Conservation (phyloP, 2,113 vertebrate genomes). For the Channa argus region DNA sequence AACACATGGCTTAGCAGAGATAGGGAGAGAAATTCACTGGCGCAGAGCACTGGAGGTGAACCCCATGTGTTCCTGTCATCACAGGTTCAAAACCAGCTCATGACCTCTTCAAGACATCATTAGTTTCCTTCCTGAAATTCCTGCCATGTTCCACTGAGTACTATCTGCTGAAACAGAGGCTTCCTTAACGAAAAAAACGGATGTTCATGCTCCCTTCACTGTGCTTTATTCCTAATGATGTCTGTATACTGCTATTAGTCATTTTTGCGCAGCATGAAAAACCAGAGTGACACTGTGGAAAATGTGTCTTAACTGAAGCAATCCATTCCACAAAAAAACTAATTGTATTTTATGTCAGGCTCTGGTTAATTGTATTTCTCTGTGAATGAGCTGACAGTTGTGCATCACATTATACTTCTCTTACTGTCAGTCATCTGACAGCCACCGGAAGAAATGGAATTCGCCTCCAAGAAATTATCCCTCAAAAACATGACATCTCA, state of each 20-base stretch:
- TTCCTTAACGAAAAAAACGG: constrained; percentile 49
- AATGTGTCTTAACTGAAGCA: constrained; percentile 7
- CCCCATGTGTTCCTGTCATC: constrained; percentile 75
- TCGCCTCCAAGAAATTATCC: constrained; percentile 18
- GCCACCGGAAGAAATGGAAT: not conserved
- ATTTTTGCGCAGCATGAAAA: constrained; percentile 39
- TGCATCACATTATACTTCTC: not conserved
- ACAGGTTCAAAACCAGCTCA: constrained; percentile 69
- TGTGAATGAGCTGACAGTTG: constrained; percentile 5
- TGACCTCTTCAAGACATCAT: constrained; percentile 63
- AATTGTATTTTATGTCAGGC: not conserved
- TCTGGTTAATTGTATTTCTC: constrained; percentile 17
- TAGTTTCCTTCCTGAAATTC: constrained; percentile 68
- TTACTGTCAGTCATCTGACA: constrained; percentile 12
- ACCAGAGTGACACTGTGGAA: constrained; percentile 17
- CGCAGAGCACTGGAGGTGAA: constrained; percentile 43
- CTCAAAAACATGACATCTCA: constrained; percentile 26
- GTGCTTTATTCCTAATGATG: constrained; percentile 22
- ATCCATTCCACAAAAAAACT: constrained; percentile 32
- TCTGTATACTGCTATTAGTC: constrained; percentile 22
- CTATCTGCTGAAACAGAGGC: constrained; percentile 58
- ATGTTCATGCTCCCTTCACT: constrained; percentile 11
- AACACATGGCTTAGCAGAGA: constrained; percentile 59
- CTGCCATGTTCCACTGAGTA: constrained; percentile 57
- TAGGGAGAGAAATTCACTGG: constrained; percentile 58